Conservation (phyloP, 2,888 invertebrate species). For the Thecophora atra region DNA sequence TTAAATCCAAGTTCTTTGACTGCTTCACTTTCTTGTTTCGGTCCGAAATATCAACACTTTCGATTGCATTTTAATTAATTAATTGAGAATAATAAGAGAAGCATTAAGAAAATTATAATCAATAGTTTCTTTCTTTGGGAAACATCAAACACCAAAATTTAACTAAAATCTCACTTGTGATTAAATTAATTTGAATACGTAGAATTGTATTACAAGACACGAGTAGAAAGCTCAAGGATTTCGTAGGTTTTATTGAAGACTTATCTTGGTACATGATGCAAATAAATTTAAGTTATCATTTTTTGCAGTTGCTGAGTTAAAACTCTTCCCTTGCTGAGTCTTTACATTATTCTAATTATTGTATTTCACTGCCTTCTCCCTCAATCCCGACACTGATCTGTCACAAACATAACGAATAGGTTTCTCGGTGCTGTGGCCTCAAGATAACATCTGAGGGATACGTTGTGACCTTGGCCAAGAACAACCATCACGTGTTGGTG, state of each 20-base stretch:
- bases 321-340: not conserved
- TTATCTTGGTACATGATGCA: not conserved
- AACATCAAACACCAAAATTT: no score
- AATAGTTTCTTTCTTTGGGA: no score
- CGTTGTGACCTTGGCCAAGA: constrained; percentile 95
- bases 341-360: not conserved
- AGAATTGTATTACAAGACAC: no score
- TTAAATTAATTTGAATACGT: no score
- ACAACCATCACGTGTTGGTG: constrained; percentile 98
- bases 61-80: no score
- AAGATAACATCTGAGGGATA: constrained; percentile 97
- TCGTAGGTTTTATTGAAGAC: not conserved
- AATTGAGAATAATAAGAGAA: no score
- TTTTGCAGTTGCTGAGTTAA: not conserved
- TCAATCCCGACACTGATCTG: not conserved
- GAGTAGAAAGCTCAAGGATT: no score
- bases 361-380: not conserved
- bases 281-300: not conserved
- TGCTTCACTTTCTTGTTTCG: no score
- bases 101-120: no score
- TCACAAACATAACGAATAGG: constrained; percentile 69
- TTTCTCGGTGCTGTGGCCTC: constrained; percentile 96
- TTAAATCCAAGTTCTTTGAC: no score
- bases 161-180: no score
- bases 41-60: no score